These are phyloP conservation scores for Teleopsis dalmanni DNA, from an alignment of 1,140 invertebrate species.

Conservation along the genomic window DNA sequence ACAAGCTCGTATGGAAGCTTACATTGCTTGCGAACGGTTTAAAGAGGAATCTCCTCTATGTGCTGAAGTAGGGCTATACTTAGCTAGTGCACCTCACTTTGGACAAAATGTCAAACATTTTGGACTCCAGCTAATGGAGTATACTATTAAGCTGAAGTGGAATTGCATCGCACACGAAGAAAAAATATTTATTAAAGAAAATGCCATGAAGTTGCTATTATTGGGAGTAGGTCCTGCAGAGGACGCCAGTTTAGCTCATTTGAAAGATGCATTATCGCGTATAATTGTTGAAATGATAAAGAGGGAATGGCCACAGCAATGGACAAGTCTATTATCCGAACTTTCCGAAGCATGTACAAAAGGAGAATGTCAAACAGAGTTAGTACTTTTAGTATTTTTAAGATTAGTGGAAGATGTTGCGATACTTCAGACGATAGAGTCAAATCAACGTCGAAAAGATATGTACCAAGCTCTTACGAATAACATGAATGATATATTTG, in stretches of 20 bases:
- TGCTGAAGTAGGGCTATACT: constrained; percentile 72
- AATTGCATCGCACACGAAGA: constrained; percentile 76
- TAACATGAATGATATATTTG: constrained; percentile 79
- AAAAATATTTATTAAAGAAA: constrained; percentile 84
- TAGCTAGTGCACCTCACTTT: constrained; percentile 62
- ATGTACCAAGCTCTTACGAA: constrained; percentile 78
- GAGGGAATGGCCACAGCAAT: constrained; percentile 92
- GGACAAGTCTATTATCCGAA: constrained; percentile 76
- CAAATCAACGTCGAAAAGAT: constrained; percentile 76
- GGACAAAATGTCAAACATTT: constrained; percentile 76
- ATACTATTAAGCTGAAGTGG: constrained; percentile 86
- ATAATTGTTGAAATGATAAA: constrained; percentile 93
- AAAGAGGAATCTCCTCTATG: constrained; percentile 80
- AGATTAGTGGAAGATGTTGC: constrained; percentile 86
- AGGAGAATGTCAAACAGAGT: constrained; percentile 77
- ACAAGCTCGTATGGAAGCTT: constrained; percentile 66
- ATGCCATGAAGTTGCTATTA: constrained; percentile 73
- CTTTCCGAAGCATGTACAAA: constrained; percentile 68
- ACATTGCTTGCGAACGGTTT: constrained; percentile 73
- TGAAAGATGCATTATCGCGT: constrained; percentile 79
- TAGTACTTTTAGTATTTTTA: constrained; percentile 78
- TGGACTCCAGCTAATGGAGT: constrained; percentile 81
- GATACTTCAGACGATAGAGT: constrained; percentile 70
- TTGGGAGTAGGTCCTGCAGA: constrained; percentile 59
- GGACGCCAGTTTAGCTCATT: constrained; percentile 52